Percentiles rank a stretch among this genome's conserved stretches.
These are phyloP conservation scores for Crepidodera aurea DNA, from an alignment of 2,888 invertebrate genomes.

Conservation along the genomic window DNA sequence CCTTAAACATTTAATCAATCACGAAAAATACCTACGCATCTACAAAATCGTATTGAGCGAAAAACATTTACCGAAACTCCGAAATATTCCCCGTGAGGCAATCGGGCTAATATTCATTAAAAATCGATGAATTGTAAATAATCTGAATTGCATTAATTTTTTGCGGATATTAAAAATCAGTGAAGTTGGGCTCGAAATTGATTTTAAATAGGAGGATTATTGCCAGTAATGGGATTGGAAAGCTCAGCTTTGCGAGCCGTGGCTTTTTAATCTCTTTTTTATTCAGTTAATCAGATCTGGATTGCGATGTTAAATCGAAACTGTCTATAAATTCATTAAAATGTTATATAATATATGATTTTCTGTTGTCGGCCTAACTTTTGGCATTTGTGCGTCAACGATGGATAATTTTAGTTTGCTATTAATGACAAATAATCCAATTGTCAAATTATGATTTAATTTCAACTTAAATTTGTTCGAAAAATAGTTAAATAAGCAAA, in stretches of 20 bases:
- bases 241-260: conserved; percentile 52
- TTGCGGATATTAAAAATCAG: conserved; percentile 55
- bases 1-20: too few relatives aligned
- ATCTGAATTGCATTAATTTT: conserved; percentile 47
- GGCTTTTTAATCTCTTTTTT: conserved; percentile 53
- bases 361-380: conserved; percentile 1
- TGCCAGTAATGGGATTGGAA: conserved; percentile 54
- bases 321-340: conserved; percentile 33
- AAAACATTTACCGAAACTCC: too few relatives aligned
- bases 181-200: conserved; percentile 53
- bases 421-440: too few relatives aligned
- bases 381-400: background rate
- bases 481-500: too few relatives aligned
- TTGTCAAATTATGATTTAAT: too few relatives aligned
- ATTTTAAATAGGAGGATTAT: conserved; percentile 58
- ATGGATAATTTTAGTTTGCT: background rate
- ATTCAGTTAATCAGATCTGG: conserved; percentile 51
- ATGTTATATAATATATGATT: conserved; percentile 15
- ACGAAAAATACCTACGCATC: too few relatives aligned
- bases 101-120: conserved; percentile 36
- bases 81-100: background rate
- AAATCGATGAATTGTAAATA: conserved; percentile 49
- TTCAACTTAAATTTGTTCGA: too few relatives aligned
- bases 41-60: too few relatives aligned
- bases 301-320: conserved; percentile 39